Percentiles rank a stretch among this genome's conserved stretches.
phyloP scores from a whole-genome alignment of 23 tunicate species.

The Ascidia mentula region DNA sequence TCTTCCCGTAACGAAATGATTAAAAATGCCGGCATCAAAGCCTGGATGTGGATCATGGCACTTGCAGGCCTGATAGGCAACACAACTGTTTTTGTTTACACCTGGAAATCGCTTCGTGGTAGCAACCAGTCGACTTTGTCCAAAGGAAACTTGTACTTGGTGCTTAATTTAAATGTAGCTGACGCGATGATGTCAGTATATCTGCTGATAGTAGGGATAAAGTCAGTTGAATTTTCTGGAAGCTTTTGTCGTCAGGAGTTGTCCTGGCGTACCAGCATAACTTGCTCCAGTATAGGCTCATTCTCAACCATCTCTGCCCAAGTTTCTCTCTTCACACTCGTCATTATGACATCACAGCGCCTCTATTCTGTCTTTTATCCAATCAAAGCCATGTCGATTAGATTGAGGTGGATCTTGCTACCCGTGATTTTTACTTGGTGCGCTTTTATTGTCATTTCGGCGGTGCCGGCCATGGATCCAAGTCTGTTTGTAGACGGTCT shows the following conservation, averaged over 20 bases:
- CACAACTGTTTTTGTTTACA: constrained; percentile 30
- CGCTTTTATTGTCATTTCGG: constrained; percentile 26
- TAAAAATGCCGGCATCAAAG: constrained; percentile 1
- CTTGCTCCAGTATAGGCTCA: constrained; percentile 49
- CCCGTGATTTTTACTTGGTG: constrained; percentile 27
- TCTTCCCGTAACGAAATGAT: constrained; percentile 28
- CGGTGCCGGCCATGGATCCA: constrained; percentile 19
- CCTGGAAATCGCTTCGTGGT: not conserved
- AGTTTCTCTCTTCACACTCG: constrained; percentile 54
- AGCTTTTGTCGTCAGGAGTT: constrained; percentile 38
- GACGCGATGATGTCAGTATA: constrained; percentile 59
- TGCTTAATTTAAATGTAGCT: constrained; percentile 57
- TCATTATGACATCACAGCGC: constrained; percentile 41
- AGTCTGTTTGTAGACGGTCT: constrained; percentile 37
- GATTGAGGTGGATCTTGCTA: constrained; percentile 22
- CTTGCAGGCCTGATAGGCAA: constrained; percentile 25
- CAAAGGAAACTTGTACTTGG: constrained; percentile 29
- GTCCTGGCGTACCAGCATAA: constrained; percentile 39
- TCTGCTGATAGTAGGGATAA: constrained; percentile 43
- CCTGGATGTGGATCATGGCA: constrained; percentile 41
- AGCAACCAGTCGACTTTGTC: constrained; percentile 5
- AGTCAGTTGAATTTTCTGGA: constrained; percentile 32
- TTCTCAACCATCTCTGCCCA: constrained; percentile 37
- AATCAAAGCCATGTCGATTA: not conserved
- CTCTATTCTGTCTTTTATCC: constrained; percentile 32